Evolutionary conservation across 2,888 invertebrate species (phyloP), one percentile per base, ranked within the genome.

Genomic region (Drosophila borborema): DNA sequence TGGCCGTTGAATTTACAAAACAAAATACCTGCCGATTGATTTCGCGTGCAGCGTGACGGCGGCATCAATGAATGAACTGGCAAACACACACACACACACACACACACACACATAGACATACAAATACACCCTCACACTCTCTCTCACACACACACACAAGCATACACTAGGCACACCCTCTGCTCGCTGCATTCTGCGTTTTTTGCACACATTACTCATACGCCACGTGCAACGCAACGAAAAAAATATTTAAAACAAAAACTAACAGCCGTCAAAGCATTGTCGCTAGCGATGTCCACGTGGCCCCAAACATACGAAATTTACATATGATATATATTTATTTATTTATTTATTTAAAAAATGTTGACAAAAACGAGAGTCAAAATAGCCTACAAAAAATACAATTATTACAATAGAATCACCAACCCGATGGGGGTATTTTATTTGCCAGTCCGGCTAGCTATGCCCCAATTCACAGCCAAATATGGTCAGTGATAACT

Each of bases 1-100:
- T 65, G 70, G 60, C 66, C 64, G 64, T 68, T 71, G 69, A 75
- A 76, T 76, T 64, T 82, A 82, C 77, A 78, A 89, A 80, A 85
- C 81, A 82, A 85, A 82, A 81, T 82, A 86, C 83, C 85, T 85
- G 85, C 81, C 86, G 81, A 88, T 85, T 86, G 85, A 83, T 85
- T 82, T 82, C 81, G 82, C 80, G 72, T 78, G 82, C 79, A 18
- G 34, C 18, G 49, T 51, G 64, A 41, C 76, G 43, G 28, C 58
- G 68, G 64, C 79, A 58, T 67, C 74, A 78, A 88, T 89, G 85
- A 78, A 87, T 86, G 82, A 81, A 84, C 43, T 38, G 51, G 10
- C 65, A 38, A 41, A 54, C 71, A 28, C 55, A 40, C 64, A 41
- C 20, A 34, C 55, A 41, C 20, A 40, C 63, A 61, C 71, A 28